Evolutionary conservation across 2,797 vertebrate genomes (phyloP), one percentile per base, ranked within the genome.

Genomic region (Amniataba percoides): DNA sequence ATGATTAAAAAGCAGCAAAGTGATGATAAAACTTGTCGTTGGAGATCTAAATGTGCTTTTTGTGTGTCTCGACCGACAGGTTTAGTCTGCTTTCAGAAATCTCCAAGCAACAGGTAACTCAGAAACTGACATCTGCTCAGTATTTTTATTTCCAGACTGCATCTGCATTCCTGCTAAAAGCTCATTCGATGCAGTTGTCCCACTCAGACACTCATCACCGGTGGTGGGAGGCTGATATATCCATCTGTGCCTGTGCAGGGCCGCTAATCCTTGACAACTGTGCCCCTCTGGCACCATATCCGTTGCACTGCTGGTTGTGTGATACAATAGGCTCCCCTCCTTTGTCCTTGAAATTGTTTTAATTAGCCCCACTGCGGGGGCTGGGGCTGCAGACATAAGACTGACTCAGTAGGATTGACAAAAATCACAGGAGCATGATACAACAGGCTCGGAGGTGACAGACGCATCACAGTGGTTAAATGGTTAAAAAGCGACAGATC

Each of bases 291-390:
- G 73, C 80, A 93, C 93, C 94, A 93, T 94, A 93, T 96, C 95
- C 94, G 93, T 94, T 95, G 93, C 95, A 91, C 92, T 91, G 90
- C 89, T 93, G 94, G 86, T 80, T 63, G 78, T 88, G 90, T 87
- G 82, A 88, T 92, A 90, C 96, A 95, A 95, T 94, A 88, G 94
- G 75, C 94, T 94, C 95, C 90, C 90, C 88, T 93, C 91, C 73
- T 96, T 98, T 97, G 96, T 97, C 91, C 96, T 91, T 95, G 90
- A 97, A 97, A 97, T 97, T 96, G 95, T 97, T 97, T 97, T 97
- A 98, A 98, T 97, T 97, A 97, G 96, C 95, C 93, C 84, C 95
- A 84, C 94, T 87, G 95, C 90, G 84, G 95, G 89, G 96, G 92
- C 81, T 89, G 89, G 81, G 91, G 91, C 59, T 80, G 25, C 65